These are phyloP conservation scores for Arctopsyche grandis DNA, from an alignment of 1,140 invertebrate species.

Conservation along the genomic window DNA sequence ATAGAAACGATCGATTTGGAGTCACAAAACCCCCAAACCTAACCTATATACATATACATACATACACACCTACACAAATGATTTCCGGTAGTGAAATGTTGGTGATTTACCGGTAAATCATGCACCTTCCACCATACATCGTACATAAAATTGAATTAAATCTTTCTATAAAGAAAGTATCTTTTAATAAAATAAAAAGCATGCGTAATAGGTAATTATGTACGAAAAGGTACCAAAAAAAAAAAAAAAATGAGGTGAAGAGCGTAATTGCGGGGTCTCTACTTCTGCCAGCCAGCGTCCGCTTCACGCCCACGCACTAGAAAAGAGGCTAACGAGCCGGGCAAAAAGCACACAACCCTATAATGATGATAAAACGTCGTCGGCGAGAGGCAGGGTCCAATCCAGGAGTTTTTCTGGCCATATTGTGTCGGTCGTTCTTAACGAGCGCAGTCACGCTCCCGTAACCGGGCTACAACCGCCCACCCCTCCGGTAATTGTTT, in stretches of 20 bases:
- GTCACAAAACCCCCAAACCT: too few relatives aligned
- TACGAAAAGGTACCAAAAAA: background rate
- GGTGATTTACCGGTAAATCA: too few relatives aligned
- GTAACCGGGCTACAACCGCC: background rate
- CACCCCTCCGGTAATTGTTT: background rate
- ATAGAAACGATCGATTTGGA: too few relatives aligned
- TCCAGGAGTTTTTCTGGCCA: conserved; percentile 12
- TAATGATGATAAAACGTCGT: conserved; percentile 31
- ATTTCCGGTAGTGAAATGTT: too few relatives aligned
- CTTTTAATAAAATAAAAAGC: too few relatives aligned
- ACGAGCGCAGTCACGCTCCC: conserved; percentile 27
- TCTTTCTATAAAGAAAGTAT: too few relatives aligned
- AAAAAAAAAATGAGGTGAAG: background rate
- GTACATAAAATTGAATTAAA: too few relatives aligned
- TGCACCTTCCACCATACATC: too few relatives aligned
- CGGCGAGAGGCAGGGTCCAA: background rate
- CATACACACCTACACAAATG: too few relatives aligned
- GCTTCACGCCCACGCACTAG: conserved; percentile 4
- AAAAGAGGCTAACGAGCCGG: conserved; percentile 1
- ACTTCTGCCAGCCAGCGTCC: background rate
- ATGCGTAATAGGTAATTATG: background rate
- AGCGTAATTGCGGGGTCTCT: background rate
- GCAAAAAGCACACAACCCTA: conserved; percentile 7
- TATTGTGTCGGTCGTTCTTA: conserved; percentile 14
- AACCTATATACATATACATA: too few relatives aligned